Percentiles rank a stretch among this genome's conserved stretches.
phyloP scores from a whole-genome alignment of 1,140 invertebrate genomes.

The Aphelinus certus region DNA sequence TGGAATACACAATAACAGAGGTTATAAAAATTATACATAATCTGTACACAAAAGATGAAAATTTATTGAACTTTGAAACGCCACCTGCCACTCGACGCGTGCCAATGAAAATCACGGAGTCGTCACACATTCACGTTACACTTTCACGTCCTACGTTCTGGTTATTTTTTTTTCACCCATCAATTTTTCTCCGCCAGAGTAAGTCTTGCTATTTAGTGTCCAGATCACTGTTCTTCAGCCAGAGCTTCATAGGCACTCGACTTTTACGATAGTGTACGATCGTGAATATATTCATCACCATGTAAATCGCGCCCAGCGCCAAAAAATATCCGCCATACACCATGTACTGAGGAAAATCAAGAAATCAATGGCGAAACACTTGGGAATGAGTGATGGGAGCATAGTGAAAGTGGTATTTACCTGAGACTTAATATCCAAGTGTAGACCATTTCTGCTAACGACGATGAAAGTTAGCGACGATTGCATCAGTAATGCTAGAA shows the following conservation, averaged over 20 bases:
- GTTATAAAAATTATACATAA: no score
- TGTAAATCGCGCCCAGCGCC: constrained; percentile 65
- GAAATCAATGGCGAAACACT: no score
- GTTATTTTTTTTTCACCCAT: no score
- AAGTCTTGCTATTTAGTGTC: no score
- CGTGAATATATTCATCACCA: constrained; percentile 54
- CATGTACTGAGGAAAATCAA: constrained; percentile 64
- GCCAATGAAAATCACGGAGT: no score
- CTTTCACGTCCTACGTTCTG: no score
- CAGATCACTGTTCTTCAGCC: constrained; percentile 26
- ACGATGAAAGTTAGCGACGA: constrained; percentile 80
- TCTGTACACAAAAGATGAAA: no score
- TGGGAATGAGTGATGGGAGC: constrained; percentile 1
- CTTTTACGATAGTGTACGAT: constrained; percentile 45
- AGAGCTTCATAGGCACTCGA: constrained; percentile 42
- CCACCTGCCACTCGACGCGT: no score
- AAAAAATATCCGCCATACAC: constrained; percentile 73
- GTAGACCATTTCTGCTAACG: constrained; percentile 61
- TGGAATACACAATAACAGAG: no score
- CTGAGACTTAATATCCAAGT: constrained; percentile 63
- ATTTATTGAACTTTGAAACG: no score
- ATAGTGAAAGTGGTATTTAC: constrained; percentile 48
- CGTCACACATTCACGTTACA: no score
- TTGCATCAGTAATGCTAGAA: constrained; percentile 81
- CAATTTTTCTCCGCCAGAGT: no score